phyloP scores from a whole-genome alignment of 2,113 vertebrate genomes.

The Bolborhynchus lineola region DNA sequence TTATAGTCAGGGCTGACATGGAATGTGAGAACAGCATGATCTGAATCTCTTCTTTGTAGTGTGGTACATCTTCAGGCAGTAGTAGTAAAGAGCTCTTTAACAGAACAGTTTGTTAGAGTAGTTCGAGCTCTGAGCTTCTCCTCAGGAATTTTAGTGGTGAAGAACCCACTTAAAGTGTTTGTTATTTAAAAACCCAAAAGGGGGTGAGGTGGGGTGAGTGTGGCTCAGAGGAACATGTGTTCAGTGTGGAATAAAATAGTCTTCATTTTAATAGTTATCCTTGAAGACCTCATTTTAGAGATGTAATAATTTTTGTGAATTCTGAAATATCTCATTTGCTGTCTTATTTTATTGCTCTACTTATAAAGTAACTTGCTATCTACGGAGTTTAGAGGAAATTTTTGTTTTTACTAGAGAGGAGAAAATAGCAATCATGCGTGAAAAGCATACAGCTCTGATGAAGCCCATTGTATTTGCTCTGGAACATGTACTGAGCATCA shows the following conservation, averaged over 20 bases:
- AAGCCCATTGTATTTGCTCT: constrained; percentile 95
- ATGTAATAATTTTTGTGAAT: background rate
- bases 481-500: constrained; percentile 95
- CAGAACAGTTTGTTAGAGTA: background rate
- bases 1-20: background rate
- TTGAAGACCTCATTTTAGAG: background rate
- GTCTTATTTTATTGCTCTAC: background rate
- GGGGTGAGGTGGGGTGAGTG: background rate
- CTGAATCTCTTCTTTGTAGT: background rate
- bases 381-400: background rate
- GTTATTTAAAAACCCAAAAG: background rate
- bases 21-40: background rate
- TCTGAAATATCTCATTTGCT: background rate
- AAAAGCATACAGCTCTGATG: constrained; percentile 97
- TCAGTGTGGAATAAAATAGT: background rate
- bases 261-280: background rate
- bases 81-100: background rate
- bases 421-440: constrained; percentile 96
- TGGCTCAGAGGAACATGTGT: background rate
- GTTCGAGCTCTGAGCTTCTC: background rate
- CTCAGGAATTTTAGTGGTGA: background rate
- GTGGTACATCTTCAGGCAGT: background rate
- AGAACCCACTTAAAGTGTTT: background rate
- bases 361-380: background rate
- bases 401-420: constrained; percentile 82